Evolutionary conservation across 2,888 invertebrate genomes (phyloP).

Genomic region (Onchidella celtica): DNA sequence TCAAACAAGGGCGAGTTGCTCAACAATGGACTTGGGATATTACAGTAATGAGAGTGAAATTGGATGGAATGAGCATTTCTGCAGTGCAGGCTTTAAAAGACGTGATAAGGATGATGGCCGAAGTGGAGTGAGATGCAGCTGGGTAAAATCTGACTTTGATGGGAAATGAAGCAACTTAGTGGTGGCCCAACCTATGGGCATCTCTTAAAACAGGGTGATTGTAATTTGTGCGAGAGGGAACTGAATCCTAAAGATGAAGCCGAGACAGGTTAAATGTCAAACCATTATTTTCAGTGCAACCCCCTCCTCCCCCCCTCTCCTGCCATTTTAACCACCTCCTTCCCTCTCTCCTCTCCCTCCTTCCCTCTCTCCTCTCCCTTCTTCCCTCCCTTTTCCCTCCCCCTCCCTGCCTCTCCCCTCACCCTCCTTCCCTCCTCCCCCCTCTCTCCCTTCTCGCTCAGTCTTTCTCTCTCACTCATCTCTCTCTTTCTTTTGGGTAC

Average conservation of each 20-base stretch:
- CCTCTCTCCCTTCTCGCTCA: background rate
- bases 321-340: no score
- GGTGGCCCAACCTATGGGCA: no score
- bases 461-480: background rate
- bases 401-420: background rate
- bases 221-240: no score
- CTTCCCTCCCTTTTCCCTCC: background rate
- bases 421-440: background rate
- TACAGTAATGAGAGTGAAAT: conserved; percentile 13
- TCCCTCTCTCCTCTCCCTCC: background rate
- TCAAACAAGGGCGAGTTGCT: background rate
- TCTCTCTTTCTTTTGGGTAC: no score
- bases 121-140: no score
- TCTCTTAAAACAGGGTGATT: no score
- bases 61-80: background rate
- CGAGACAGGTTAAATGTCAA: no score
- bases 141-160: no score
- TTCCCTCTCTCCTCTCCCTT: background rate
- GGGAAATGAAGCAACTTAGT: no score
- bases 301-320: no score
- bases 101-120: background rate
- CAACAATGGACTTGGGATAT: background rate
- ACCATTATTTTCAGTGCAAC: no score
- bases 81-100: background rate
- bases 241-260: no score